Evolutionary conservation across 2,888 invertebrate species (phyloP), one percentile per base, ranked within the genome.

Genomic region (Osedax frankpressi): DNA sequence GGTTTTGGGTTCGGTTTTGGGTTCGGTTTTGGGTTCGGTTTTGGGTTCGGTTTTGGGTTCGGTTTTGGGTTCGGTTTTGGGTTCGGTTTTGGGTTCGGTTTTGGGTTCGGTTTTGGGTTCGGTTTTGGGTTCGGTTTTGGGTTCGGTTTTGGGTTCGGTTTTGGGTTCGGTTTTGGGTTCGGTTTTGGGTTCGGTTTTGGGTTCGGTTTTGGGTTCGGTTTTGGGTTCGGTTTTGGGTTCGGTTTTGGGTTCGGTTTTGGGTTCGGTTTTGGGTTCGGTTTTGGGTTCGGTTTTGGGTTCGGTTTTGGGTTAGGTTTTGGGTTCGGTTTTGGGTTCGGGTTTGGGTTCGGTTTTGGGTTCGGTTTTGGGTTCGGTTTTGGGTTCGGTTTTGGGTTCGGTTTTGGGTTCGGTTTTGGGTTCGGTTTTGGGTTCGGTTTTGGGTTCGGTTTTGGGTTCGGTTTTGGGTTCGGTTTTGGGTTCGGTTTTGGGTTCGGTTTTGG

Each of bases 41-140:
- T 75, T 77, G 71, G 76, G 76, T 77, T 77, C 73, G 77, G 76
- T 72, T 75, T 75, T 71, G 77, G 77, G 76, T 78, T 78, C 75
- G 78, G 78, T 77, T 75, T 76, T 67, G 74, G 75, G 76, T 72
- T 74, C 60, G 74, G 77, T 75, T 26, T 73, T 77, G 75, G 78
- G 77, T 77, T 77, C 77, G 76, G 77, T 77, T 77, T 77, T 76
- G 73, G 76, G 77, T 75, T 77, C 75, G 74, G 78, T 76, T 75
- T 77, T 74, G 73, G 75, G 77, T 28, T 28, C 29, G 3, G 70
- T 28, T 28, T 28, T 11, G 70, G 70, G 70, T 28, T 70, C 11
- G 70, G 70, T 28, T 28, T 70, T 11, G 70, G 70, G 70, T 28
- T 70, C 11, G 27, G 70, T 28, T 6, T 70, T 27, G 27, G 70